Evolutionary conservation across 2,888 invertebrate genomes (phyloP), one percentile per base, ranked within the genome.

Genomic region (Phengaris alcon): DNA sequence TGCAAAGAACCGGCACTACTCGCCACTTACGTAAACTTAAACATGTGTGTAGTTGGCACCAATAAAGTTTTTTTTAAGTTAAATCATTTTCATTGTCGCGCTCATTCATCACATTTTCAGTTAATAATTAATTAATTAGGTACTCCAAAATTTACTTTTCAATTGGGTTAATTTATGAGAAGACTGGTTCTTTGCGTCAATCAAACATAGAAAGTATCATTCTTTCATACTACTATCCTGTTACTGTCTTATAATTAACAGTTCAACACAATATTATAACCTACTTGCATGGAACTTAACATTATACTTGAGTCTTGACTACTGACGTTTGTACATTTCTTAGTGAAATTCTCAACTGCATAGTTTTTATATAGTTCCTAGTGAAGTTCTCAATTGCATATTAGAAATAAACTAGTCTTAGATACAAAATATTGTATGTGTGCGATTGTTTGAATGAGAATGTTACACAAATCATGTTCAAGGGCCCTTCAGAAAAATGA

Each of bases 1-100:
- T 72, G 73, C 74, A 57, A 70, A 70, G 75, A n/a, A 51, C 70
- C 75, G 55, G 59, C 59, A 57, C 13, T 48, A 55, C 70, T 48
- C 46, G 22, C 22, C 22, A 22, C 22, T 22, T 22, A 22, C 22
- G 22, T 22, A 22, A 22, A 54, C 51, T 22, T 35, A n/a, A 15
- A 48, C 7, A 12, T 9, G 22, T 51, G 9, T 51, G 15, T 10
- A 51, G 7, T 70, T 70, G 70, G 22, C 12, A 52, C 70, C 51
- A 13, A 44, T 46, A 10, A 10, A 52, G 6, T 2, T 1, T 35
- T 35, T 35, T 35, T 35, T 2, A 35, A 2, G 3, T 35, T 35
- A 35, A 35, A 35, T 35, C 1, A 52, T 48, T 46, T n/a, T n/a
- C n/a, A n/a, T n/a, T n/a, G n/a, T n/a, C n/a, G n/a, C n/a, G n/a